Evolutionary conservation across 1,140 invertebrate species (phyloP).

Genomic region (Maconellicoccus hirsutus): DNA sequence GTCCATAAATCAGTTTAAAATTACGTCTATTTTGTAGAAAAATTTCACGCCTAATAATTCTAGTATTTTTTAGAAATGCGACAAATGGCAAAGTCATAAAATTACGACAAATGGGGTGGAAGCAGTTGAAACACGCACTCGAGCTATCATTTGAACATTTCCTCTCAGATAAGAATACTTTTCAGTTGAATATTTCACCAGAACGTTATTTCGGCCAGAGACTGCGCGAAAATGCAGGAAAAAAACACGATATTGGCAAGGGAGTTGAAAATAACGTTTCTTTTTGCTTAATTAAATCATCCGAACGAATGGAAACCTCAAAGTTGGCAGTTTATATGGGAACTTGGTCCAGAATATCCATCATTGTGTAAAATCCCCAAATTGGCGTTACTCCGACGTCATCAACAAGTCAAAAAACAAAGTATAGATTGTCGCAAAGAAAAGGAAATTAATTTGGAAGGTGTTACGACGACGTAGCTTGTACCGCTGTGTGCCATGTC

Average conservation of each 20-base stretch:
- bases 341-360: too few species aligned
- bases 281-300: too few species aligned
- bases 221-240: too few species aligned
- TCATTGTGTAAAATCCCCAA: too few species aligned
- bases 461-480: neutral
- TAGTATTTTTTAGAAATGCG: neutral
- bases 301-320: too few species aligned
- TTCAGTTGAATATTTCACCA: too few species aligned
- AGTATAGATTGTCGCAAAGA: neutral
- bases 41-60: constrained; percentile 5
- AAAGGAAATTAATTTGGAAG: constrained; percentile 10
- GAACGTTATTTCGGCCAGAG: too few species aligned
- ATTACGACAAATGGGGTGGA: constrained; percentile 7
- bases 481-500: neutral
- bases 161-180: neutral
- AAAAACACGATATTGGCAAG: too few species aligned
- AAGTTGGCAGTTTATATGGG: too few species aligned
- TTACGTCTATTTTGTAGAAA: neutral
- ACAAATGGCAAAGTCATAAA: neutral
- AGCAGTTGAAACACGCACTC: constrained; percentile 7
- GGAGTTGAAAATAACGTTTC: too few species aligned
- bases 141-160: neutral
- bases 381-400: neutral
- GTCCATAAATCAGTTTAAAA: neutral
- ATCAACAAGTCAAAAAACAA: neutral